phyloP scores from a whole-genome alignment of 2,113 vertebrate species.

The Ammodytes marinus region DNA sequence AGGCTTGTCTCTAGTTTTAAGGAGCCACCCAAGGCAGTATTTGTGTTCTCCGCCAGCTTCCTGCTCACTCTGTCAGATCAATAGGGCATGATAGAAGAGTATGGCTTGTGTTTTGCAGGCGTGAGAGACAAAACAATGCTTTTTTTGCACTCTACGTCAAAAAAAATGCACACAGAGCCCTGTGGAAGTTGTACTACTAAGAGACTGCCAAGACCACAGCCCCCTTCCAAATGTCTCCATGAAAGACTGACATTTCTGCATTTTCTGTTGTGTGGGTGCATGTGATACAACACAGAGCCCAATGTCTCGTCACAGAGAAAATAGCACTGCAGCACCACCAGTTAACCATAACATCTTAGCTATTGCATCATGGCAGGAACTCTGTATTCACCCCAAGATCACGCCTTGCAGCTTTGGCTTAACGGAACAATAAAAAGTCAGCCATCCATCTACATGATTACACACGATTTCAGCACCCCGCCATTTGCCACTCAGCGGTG shows the following conservation, averaged over 20 bases:
- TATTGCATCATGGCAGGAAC: slow-evolving; percentile 60
- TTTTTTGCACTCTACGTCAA: slow-evolving; percentile 26
- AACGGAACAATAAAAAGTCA: slow-evolving; percentile 69
- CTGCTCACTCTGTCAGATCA: slow-evolving; percentile 75
- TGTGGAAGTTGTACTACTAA: slow-evolving; percentile 19
- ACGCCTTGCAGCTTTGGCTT: slow-evolving; percentile 61
- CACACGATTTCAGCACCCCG: slow-evolving; percentile 63
- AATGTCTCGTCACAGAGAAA: slow-evolving; percentile 46
- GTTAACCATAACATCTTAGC: slow-evolving; percentile 52
- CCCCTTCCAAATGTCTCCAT: slow-evolving; percentile 26
- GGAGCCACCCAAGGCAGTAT: slow-evolving; percentile 76
- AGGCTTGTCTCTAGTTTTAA: slow-evolving; percentile 78
- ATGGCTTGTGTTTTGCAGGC: slow-evolving; percentile 52
- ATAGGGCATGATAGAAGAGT: slow-evolving; percentile 63
- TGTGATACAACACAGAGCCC: slow-evolving; percentile 9
- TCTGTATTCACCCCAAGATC: slow-evolving; percentile 47
- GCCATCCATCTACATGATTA: slow-evolving; percentile 70
- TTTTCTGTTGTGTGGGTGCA: background rate
- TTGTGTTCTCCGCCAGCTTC: slow-evolving; percentile 73
- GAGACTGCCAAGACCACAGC: background rate
- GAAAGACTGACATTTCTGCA: slow-evolving; percentile 13
- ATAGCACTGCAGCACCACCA: slow-evolving; percentile 36
- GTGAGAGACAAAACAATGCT: slow-evolving; percentile 65
- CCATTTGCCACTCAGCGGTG: slow-evolving; percentile 57
- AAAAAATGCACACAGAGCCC: slow-evolving; percentile 14